Percentiles rank a stretch among this genome's conserved stretches.
Evolutionary conservation across 35 echinoderm and acorn worm species (phyloP).

Genomic region (Anneissia japonica): DNA sequence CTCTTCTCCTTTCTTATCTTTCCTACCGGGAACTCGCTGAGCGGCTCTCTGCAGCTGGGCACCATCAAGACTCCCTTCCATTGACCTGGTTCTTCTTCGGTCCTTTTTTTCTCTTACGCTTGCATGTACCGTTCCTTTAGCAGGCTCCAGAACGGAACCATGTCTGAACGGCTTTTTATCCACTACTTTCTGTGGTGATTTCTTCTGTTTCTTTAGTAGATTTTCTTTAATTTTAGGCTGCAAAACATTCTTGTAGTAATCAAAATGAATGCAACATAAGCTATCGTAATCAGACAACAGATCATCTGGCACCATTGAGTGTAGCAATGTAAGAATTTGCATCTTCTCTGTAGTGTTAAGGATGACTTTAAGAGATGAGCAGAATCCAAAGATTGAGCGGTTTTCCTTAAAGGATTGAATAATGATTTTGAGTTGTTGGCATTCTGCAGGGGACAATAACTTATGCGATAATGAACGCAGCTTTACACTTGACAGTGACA

Average conservation of each 20-base stretch:
- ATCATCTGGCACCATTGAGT: conserved; percentile 60
- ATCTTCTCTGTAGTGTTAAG: conserved; percentile 68
- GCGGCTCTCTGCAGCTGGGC: not conserved
- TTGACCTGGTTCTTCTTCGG: not conserved
- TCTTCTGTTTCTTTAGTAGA: conserved; percentile 16
- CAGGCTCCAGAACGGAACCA: not conserved
- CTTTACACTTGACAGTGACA: not conserved
- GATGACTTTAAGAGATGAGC: conserved; percentile 62
- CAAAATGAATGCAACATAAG: conserved; percentile 68
- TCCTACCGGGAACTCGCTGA: not conserved
- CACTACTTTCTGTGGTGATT: not conserved
- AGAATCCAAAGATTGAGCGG: conserved; percentile 66
- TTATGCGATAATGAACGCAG: conserved; percentile 66
- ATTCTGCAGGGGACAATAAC: conserved; percentile 57
- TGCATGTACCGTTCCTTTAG: not conserved
- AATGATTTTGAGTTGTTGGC: conserved; percentile 58
- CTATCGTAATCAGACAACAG: conserved; percentile 68
- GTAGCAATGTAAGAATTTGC: conserved; percentile 44
- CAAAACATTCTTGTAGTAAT: conserved; percentile 17
- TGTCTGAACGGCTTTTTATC: not conserved
- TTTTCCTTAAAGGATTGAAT: conserved; percentile 65
- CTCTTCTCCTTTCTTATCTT: not conserved
- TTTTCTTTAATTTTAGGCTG: not conserved
- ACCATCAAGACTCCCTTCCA: not conserved
- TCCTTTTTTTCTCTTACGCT: not conserved